Conservation (phyloP, 1,140 invertebrate genomes). For the Habropoda laboriosa region DNA sequence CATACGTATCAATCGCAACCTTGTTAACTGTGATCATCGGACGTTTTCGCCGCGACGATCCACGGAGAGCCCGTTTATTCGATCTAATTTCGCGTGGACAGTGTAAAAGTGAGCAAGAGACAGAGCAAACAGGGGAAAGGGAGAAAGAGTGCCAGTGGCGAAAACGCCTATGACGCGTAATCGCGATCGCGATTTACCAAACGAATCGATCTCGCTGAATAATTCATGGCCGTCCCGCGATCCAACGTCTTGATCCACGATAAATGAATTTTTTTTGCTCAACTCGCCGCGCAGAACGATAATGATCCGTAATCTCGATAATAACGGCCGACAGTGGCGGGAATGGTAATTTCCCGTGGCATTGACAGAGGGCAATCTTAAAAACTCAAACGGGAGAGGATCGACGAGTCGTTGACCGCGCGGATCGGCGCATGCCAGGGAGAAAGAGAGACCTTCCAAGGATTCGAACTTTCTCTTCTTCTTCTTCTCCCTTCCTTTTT, state of each 20-base stretch:
- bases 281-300: slow-evolving; percentile 4
- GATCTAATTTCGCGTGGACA: not conserved
- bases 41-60: not conserved
- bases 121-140: no score
- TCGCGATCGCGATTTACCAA: slow-evolving; percentile 7
- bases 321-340: slow-evolving; percentile 23
- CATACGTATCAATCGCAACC: slow-evolving; percentile 1
- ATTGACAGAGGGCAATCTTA: slow-evolving; percentile 26
- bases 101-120: no score
- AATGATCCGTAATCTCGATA: slow-evolving; percentile 46
- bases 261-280: slow-evolving; percentile 35
- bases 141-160: not conserved
- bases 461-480: not conserved
- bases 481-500: not conserved
- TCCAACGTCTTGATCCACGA: slow-evolving; percentile 39
- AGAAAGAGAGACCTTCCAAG: not conserved
- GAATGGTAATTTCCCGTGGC: slow-evolving; percentile 17
- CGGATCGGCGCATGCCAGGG: not conserved
- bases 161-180: not conserved
- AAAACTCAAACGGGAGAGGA: slow-evolving; percentile 4
- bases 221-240: slow-evolving; percentile 39
- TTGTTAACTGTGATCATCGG: slow-evolving; percentile 12
- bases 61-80: not conserved
- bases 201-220: slow-evolving; percentile 37
- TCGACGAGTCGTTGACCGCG: slow-evolving; percentile 24